Evolutionary conservation across 1,140 invertebrate genomes (phyloP).

Genomic region (Aphelenchoides fujianensis): DNA sequence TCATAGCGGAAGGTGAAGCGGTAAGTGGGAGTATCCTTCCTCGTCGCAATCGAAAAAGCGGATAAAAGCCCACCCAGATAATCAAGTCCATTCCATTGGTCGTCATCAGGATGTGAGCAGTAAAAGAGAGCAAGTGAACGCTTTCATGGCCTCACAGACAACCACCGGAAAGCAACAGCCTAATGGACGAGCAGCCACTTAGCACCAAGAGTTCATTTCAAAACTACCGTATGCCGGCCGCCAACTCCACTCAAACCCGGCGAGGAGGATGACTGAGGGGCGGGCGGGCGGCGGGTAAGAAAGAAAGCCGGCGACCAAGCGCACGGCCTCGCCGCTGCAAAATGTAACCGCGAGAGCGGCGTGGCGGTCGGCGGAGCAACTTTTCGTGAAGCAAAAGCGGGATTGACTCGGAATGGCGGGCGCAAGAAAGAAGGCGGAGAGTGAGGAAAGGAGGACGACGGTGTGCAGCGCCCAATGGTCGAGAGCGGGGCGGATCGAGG

Average conservation of each 20-base stretch:
- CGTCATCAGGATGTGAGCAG: no score
- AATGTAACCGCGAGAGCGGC: not conserved
- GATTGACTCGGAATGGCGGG: conserved; percentile 1
- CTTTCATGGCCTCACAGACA: no score
- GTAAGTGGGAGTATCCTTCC: no score
- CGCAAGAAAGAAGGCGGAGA: not conserved
- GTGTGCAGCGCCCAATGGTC: not conserved
- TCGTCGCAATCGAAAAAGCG: no score
- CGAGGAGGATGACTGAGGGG: not conserved
- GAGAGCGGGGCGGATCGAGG: not conserved
- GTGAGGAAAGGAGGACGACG: not conserved
- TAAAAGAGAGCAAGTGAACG: no score
- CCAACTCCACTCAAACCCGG: not conserved
- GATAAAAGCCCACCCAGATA: no score
- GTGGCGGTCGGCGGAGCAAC: not conserved
- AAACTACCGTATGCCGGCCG: not conserved
- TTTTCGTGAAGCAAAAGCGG: conserved; percentile 2
- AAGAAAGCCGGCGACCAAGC: not conserved
- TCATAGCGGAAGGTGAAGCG: no score
- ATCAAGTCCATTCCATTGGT: no score
- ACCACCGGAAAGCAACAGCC: not conserved
- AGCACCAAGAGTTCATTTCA: not conserved
- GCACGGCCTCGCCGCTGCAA: not conserved
- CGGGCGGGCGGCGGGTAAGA: not conserved
- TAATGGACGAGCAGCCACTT: not conserved